phyloP scores from a whole-genome alignment of 2,888 invertebrate genomes.

The Masnerella sp. region DNA sequence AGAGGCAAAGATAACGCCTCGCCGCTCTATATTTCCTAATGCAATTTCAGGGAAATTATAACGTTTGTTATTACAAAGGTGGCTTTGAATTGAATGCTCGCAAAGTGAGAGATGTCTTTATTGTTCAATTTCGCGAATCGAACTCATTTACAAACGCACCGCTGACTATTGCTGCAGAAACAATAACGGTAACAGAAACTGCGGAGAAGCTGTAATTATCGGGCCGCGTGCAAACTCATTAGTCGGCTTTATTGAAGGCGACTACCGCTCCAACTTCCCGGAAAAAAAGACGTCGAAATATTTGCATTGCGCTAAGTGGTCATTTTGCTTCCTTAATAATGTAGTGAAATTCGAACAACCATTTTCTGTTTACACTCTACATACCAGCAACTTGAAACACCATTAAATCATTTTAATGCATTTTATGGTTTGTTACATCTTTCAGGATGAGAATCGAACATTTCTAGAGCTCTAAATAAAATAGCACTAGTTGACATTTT shows the following conservation, averaged over 20 bases:
- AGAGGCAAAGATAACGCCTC: background rate
- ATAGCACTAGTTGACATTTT: too few species aligned
- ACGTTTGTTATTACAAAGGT: constrained; percentile 19
- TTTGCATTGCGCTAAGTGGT: constrained; percentile 35
- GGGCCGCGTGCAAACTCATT: constrained; percentile 50
- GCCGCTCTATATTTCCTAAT: constrained; percentile 20
- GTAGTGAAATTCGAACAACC: too few species aligned
- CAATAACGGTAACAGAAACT: constrained; percentile 53
- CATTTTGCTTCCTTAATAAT: constrained; percentile 28
- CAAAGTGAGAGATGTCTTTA: constrained; percentile 35
- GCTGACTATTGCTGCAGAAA: constrained; percentile 28
- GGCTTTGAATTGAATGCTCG: constrained; percentile 23
- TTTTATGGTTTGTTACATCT: too few species aligned
- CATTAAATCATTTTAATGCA: too few species aligned
- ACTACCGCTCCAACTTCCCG: constrained; percentile 38
- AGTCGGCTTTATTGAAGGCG: constrained; percentile 48
- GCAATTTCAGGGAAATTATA: constrained; percentile 19
- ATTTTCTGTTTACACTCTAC: too few species aligned
- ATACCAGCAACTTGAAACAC: too few species aligned
- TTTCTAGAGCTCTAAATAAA: too few species aligned
- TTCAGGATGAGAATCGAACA: too few species aligned
- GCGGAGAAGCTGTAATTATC: constrained; percentile 46
- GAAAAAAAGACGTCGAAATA: constrained; percentile 42
- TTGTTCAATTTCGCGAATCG: constrained; percentile 39
- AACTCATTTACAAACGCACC: constrained; percentile 38